Evolutionary conservation across 1,140 invertebrate species (phyloP).

Genomic region (Ectropis grisescens): DNA sequence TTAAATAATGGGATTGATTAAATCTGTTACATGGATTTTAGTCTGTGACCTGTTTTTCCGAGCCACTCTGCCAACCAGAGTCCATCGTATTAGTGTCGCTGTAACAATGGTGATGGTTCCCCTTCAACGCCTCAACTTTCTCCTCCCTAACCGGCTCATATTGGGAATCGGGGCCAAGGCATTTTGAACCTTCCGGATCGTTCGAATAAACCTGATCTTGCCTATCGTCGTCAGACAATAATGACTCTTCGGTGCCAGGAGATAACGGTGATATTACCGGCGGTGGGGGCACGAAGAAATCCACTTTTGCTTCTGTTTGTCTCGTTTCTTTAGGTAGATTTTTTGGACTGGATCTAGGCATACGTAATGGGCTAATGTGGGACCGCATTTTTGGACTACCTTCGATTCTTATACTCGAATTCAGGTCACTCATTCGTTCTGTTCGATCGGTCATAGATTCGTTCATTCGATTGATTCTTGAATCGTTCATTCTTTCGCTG

Average conservation of each 20-base stretch:
- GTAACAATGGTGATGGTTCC: constrained; percentile 57
- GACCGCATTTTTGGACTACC: constrained; percentile 42
- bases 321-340: constrained; percentile 33
- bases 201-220: constrained; percentile 46
- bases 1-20: too few species aligned
- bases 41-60: constrained; percentile 42
- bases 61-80: constrained; percentile 66
- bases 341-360: constrained; percentile 40
- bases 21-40: too few species aligned
- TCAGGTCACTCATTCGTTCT: constrained; percentile 32
- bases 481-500: constrained; percentile 20
- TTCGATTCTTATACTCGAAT: constrained; percentile 45
- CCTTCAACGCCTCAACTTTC: constrained; percentile 43
- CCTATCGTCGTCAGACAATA: constrained; percentile 44
- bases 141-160: constrained; percentile 53
- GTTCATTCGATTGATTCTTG: constrained; percentile 21
- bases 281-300: constrained; percentile 33
- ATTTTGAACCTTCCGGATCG: constrained; percentile 43
- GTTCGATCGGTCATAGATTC: constrained; percentile 18
- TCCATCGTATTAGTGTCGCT: constrained; percentile 70
- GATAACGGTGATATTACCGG: constrained; percentile 41
- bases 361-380: constrained; percentile 40
- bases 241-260: constrained; percentile 52
- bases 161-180: constrained; percentile 55
- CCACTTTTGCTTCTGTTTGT: constrained; percentile 29